phyloP scores from a whole-genome alignment of 2,113 vertebrate species.

The Myotis lucifugus region DNA sequence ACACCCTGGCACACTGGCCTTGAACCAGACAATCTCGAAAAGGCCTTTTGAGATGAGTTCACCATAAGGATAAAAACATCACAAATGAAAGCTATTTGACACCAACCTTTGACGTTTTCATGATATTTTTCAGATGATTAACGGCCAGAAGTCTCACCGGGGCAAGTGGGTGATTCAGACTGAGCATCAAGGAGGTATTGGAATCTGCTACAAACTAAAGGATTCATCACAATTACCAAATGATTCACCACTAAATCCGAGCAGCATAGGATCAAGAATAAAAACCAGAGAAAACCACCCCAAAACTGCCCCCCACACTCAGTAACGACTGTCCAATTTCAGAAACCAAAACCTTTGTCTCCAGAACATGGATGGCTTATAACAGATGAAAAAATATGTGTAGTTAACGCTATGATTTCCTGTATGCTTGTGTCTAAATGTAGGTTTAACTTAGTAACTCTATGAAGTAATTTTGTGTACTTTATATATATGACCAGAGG shows the following conservation, averaged over 20 bases:
- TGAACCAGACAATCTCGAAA: background rate
- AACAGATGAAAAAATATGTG: background rate
- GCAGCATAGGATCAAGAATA: conserved; percentile 20
- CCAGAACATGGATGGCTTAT: background rate
- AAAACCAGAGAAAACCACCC: background rate
- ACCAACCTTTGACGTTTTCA: conserved; percentile 89
- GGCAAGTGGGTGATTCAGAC: conserved; percentile 94
- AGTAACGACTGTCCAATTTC: background rate
- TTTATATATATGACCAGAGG: background rate
- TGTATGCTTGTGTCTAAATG: background rate
- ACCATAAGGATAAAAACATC: background rate
- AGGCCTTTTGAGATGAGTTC: background rate
- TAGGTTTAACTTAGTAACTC: background rate
- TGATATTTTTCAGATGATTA: conserved; percentile 88
- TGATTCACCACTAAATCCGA: conserved; percentile 1
- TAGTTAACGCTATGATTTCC: background rate
- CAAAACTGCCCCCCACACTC: background rate
- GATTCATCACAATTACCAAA: conserved; percentile 64
- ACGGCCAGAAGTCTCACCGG: conserved; percentile 91
- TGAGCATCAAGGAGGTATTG: conserved; percentile 93
- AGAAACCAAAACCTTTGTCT: background rate
- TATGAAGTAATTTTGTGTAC: background rate
- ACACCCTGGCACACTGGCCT: background rate
- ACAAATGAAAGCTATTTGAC: background rate
- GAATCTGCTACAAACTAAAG: conserved; percentile 92